These are phyloP conservation scores for Lepidocyrtinus sp. DNA, from an alignment of 2,888 invertebrate genomes.

Conservation along the genomic window DNA sequence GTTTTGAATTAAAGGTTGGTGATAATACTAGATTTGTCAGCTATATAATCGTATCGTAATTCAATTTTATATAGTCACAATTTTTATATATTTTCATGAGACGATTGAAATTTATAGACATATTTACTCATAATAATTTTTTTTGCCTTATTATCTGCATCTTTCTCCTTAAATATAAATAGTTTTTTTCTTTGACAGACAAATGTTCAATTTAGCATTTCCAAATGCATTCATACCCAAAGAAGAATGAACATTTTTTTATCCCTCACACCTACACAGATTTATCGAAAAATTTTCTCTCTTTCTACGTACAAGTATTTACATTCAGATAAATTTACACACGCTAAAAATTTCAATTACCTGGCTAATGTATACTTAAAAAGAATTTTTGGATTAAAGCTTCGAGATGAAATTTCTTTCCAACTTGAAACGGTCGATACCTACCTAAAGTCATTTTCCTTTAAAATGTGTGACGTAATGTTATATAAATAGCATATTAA, in stretches of 20 bases:
- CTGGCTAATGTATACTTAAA: background rate
- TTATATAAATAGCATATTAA: slow-evolving; percentile 23
- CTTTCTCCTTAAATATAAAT: slow-evolving; percentile 4
- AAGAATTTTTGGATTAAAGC: slow-evolving; percentile 37
- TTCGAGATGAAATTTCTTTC: slow-evolving; percentile 41
- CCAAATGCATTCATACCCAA: background rate
- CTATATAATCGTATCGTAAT: slow-evolving; percentile 22
- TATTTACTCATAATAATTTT: background rate
- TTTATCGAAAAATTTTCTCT: background rate
- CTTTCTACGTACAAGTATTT: background rate
- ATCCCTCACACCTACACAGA: background rate
- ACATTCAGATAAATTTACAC: background rate
- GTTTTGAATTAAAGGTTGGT: slow-evolving; percentile 36
- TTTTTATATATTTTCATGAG: slow-evolving; percentile 20
- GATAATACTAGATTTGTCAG: slow-evolving; percentile 55
- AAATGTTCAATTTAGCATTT: slow-evolving; percentile 14
- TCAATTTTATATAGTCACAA: slow-evolving; percentile 32
- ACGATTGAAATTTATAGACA: slow-evolving; percentile 20
- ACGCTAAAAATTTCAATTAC: background rate
- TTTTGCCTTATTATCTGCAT: slow-evolving; percentile 22
- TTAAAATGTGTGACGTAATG: background rate
- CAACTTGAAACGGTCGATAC: slow-evolving; percentile 27
- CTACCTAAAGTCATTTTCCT: background rate
- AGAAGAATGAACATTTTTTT: background rate
- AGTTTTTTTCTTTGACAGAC: slow-evolving; percentile 20